Evolutionary conservation across 2,113 vertebrate genomes (phyloP).

Genomic region (Proterorhinus semilunaris): DNA sequence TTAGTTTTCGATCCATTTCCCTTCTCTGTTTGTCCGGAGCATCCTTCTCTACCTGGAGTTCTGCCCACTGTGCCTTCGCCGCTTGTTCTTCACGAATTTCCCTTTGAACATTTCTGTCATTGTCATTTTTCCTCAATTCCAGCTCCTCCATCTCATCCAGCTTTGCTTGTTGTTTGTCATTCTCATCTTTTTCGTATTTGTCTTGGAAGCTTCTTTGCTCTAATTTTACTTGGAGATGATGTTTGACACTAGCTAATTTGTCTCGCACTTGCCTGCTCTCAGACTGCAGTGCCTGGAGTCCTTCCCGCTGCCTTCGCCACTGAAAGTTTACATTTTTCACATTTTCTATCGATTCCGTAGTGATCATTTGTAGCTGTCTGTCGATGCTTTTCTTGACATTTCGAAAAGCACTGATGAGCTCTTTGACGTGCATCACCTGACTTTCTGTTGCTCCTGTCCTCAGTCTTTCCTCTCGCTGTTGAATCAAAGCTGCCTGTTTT

Average conservation of each 20-base stretch:
- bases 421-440: neutral
- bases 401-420: constrained; percentile 1
- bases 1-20: constrained; percentile 19
- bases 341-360: constrained; percentile 3
- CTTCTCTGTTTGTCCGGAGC: constrained; percentile 20
- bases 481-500: neutral
- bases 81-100: constrained; percentile 17
- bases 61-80: constrained; percentile 18
- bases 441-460: neutral
- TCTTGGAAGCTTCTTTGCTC: constrained; percentile 1
- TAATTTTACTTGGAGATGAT: constrained; percentile 11
- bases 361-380: constrained; percentile 15
- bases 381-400: constrained; percentile 16
- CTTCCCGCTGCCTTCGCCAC: constrained; percentile 32
- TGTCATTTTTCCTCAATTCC: constrained; percentile 33
- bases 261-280: constrained; percentile 22
- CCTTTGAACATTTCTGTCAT: constrained; percentile 19
- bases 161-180: constrained; percentile 21
- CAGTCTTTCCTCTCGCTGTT: neutral
- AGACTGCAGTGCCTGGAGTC: constrained; percentile 13
- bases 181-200: constrained; percentile 9
- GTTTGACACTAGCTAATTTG: constrained; percentile 27
- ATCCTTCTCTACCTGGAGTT: constrained; percentile 27
- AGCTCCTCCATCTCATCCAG: constrained; percentile 49
- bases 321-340: constrained; percentile 24